These are phyloP conservation scores for Mantis religiosa DNA, from an alignment of 2,888 invertebrate genomes.

Conservation along the genomic window DNA sequence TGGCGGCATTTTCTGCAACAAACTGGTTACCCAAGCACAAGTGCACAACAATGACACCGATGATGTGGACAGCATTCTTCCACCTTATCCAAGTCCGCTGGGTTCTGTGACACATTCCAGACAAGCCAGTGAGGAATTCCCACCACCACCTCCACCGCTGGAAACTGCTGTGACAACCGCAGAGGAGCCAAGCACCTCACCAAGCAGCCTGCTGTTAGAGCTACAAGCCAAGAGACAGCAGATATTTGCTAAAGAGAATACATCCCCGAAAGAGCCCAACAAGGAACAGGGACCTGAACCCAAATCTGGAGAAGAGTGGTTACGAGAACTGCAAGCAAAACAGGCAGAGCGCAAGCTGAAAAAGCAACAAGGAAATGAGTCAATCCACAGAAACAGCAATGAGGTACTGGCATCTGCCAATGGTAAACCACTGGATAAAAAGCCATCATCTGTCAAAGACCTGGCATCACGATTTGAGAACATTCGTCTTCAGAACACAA, in stretches of 20 bases:
- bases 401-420: not conserved
- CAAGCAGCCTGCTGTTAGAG: slow-evolving; percentile 54
- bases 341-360: slow-evolving; percentile 61
- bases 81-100: slow-evolving; percentile 77
- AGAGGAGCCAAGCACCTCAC: slow-evolving; percentile 27
- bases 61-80: slow-evolving; percentile 43
- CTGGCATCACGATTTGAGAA: slow-evolving; percentile 77
- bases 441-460: slow-evolving; percentile 62
- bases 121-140: slow-evolving; percentile 85
- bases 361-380: slow-evolving; percentile 43
- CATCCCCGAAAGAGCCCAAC: slow-evolving; percentile 29
- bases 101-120: slow-evolving; percentile 75
- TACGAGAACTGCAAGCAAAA: slow-evolving; percentile 75
- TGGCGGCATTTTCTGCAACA: slow-evolving; percentile 47
- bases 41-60: slow-evolving; percentile 65
- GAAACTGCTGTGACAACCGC: slow-evolving; percentile 21
- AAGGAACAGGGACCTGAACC: slow-evolving; percentile 32
- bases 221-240: slow-evolving; percentile 62
- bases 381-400: slow-evolving; percentile 37
- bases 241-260: slow-evolving; percentile 41
- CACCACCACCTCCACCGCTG: slow-evolving; percentile 65
- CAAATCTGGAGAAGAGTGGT: slow-evolving; percentile 59
- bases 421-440: not conserved
- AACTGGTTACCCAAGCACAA: slow-evolving; percentile 79
- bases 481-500: slow-evolving; percentile 29